phyloP scores from a whole-genome alignment of 2,888 invertebrate species.

The Synergus laeviventris region DNA sequence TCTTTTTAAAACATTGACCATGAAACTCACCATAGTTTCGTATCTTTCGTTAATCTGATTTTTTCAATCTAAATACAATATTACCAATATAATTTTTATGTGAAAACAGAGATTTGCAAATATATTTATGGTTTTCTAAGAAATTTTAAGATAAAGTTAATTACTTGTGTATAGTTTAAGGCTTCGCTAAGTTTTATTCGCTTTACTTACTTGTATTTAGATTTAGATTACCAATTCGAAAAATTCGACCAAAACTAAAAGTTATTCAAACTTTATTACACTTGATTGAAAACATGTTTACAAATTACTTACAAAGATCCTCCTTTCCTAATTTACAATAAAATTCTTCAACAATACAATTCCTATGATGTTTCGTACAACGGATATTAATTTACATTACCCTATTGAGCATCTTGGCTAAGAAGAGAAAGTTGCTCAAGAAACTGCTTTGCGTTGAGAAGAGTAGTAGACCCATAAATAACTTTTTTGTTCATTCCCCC shows the following conservation, averaged over 20 bases:
- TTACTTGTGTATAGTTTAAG: too few relatives aligned
- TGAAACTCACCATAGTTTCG: too few relatives aligned
- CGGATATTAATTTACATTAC: slow-evolving; percentile 38
- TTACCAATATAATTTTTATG: too few relatives aligned
- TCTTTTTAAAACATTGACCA: too few relatives aligned
- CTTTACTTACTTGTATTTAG: too few relatives aligned
- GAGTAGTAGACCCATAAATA: slow-evolving; percentile 95
- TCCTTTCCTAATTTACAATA: slow-evolving; percentile 1
- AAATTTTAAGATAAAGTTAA: too few relatives aligned
- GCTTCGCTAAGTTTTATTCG: too few relatives aligned
- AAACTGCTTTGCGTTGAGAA: slow-evolving; percentile 96
- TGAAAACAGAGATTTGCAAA: too few relatives aligned
- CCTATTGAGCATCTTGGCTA: slow-evolving; percentile 83
- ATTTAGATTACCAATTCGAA: too few relatives aligned
- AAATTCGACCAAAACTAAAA: slow-evolving; percentile 1
- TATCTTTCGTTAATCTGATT: too few relatives aligned
- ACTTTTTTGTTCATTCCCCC: slow-evolving; percentile 87
- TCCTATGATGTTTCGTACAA: neutral
- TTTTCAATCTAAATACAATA: too few relatives aligned
- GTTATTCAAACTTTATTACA: slow-evolving; percentile 23
- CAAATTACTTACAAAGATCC: slow-evolving; percentile 22
- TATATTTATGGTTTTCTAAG: too few relatives aligned
- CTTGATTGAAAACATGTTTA: slow-evolving; percentile 27
- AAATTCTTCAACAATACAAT: slow-evolving; percentile 17
- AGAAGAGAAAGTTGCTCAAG: slow-evolving; percentile 91